Base-by-base conservation (phyloP, 2,797 vertebrate genomes). In the Manis pentadactyla region DNA sequence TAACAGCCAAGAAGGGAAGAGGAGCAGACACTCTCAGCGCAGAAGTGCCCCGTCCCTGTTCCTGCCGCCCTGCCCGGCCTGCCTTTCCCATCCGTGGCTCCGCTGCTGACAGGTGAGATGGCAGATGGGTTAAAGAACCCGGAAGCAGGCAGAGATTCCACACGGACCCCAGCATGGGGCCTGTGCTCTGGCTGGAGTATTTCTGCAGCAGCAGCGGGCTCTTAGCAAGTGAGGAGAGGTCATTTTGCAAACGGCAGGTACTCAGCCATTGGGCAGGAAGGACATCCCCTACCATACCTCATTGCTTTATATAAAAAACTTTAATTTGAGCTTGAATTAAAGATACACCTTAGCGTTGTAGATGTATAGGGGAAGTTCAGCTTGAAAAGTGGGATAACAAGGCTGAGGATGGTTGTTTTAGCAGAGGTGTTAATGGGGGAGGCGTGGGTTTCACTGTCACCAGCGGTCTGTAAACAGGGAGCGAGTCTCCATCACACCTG, bases 161-260 rank as follows among this genome's bases (percentile, higher is more conserved):
- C 90, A 39, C 82, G 81, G 69, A 51, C 61, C 92, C 64, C 61
- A 66, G 77, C 42, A 49, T 42, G 31, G 19, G 31, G 39, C 34
- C 15, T 0, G 1, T 6, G 18, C 42, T 2, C 49, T 64, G 14
- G 27, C 46, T 94, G 39, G 46, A 59, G 5, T 42, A 14, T 39
- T 85, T 37, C 83, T 39, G 69, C 29, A 55, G 10, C 49, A 87
- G 64, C 84, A 92, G 46, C n/a, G 63, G 59, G 34, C n/a, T 37
- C 42, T 77, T 78, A 77, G 19, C 66, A 81, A 91, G 75, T 57
- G n/a, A 90, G 46, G 34, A 81, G 61, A 82, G 57, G 66, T 87
- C 82, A 88, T 81, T 94, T 87, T 85, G 14, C 7, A 46, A 73
- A 37, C 66, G 66, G 39, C 75, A 93, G 46, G 9, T 53, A 31